Conservation (phyloP, 2,797 vertebrate species). For the Pteropus rufus region DNA sequence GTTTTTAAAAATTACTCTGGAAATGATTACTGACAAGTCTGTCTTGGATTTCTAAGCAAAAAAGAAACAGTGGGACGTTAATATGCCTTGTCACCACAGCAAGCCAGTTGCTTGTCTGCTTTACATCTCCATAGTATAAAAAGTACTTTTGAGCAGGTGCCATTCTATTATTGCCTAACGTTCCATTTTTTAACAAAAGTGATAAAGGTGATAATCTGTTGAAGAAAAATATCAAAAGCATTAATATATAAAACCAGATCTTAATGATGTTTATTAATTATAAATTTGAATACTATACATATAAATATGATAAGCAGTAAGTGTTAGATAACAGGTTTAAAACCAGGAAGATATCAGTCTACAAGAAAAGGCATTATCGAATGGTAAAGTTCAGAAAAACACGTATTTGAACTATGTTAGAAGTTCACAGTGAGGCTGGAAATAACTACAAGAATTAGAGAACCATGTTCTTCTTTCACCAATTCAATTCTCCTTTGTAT, state of each 20-base stretch:
- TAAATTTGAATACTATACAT: background rate
- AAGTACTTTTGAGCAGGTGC: background rate
- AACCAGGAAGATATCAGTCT: background rate
- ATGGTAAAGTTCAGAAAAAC: background rate
- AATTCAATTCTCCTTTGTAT: background rate
- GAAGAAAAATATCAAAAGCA: background rate
- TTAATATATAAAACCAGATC: background rate
- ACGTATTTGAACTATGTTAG: background rate
- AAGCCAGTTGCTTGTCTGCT: background rate
- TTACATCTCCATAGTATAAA: accelerated
- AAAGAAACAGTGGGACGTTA: constrained; percentile 39
- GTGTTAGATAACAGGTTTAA: background rate
- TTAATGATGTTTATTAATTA: background rate
- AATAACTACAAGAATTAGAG: background rate
- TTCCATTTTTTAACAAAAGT: background rate
- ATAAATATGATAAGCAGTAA: background rate
- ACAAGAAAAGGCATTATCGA: background rate
- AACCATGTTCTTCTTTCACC: background rate
- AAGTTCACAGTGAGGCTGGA: background rate
- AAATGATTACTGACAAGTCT: constrained; percentile 79
- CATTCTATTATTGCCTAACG: background rate
- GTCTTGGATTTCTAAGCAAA: constrained; percentile 57
- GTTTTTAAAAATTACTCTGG: constrained; percentile 79
- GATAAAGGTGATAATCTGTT: background rate
- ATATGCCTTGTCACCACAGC: background rate